Conservation (phyloP, 1,140 invertebrate species). For the Drosophila cardini region DNA sequence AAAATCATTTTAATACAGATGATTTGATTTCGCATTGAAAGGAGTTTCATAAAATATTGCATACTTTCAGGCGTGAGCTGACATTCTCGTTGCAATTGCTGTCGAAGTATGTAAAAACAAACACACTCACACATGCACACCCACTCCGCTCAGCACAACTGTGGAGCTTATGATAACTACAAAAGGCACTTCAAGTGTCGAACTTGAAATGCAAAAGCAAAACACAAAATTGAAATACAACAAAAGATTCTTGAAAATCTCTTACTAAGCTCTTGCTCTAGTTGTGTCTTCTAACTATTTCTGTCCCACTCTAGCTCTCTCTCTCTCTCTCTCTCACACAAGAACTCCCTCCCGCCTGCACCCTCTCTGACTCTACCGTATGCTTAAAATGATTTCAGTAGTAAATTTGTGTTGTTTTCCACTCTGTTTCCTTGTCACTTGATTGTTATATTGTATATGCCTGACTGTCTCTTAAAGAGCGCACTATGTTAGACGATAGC, state of each 20-base stretch:
- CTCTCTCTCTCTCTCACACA: background rate
- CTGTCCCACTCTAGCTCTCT: background rate
- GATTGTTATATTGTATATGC: constrained; percentile 26
- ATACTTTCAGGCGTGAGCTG: constrained; percentile 11
- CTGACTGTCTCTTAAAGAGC: background rate
- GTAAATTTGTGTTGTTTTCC: constrained; percentile 40
- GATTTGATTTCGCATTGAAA: constrained; percentile 12
- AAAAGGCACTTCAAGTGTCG: constrained; percentile 36
- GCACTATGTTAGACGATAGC: background rate
- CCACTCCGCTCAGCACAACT: background rate
- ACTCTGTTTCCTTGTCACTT: constrained; percentile 33
- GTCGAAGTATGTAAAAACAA: constrained; percentile 6
- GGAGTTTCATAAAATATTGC: constrained; percentile 20
- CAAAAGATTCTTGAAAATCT: constrained; percentile 47
- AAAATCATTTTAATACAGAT: constrained; percentile 18
- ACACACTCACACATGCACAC: background rate
- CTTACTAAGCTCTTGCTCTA: constrained; percentile 45
- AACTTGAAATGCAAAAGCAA: constrained; percentile 37
- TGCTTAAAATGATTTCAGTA: constrained; percentile 31
- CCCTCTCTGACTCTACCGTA: constrained; percentile 1
- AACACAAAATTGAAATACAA: constrained; percentile 41
- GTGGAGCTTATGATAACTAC: constrained; percentile 24
- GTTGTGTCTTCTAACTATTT: background rate
- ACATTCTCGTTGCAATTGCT: constrained; percentile 12
- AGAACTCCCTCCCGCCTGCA: background rate